Percentiles rank a stretch among this genome's conserved stretches.
Evolutionary conservation across 2,888 invertebrate species (phyloP).

Genomic region (Philopedon plagiatum): DNA sequence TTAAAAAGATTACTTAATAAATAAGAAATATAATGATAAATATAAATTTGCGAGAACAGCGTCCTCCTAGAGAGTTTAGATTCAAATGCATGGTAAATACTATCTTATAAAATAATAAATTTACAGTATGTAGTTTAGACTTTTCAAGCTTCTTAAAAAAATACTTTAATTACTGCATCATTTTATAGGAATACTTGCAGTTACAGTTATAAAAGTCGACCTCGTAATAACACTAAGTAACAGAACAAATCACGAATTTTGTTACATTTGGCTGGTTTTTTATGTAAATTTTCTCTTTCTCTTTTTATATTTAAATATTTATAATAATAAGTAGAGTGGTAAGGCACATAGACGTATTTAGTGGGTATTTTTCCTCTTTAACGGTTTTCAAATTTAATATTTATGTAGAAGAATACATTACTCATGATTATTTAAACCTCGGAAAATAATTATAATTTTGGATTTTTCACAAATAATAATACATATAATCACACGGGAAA

Average conservation of each 20-base stretch:
- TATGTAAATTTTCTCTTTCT: slow-evolving; percentile 43
- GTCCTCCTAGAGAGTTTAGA: no score
- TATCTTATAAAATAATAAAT: no score
- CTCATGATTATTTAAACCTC: no score
- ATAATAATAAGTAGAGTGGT: slow-evolving; percentile 50
- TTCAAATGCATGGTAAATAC: no score
- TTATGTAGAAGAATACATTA: no score
- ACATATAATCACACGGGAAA: no score
- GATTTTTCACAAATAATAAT: no score
- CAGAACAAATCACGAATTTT: slow-evolving; percentile 19
- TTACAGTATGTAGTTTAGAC: background rate
- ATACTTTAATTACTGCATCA: background rate
- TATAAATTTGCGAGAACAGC: no score
- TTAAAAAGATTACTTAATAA: no score
- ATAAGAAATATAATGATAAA: no score
- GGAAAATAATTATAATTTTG: no score
- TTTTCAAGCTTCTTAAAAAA: background rate
- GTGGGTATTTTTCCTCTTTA: slow-evolving; percentile 8
- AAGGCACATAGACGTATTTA: slow-evolving; percentile 27
- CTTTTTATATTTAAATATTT: slow-evolving; percentile 51
- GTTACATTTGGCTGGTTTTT: slow-evolving; percentile 9
- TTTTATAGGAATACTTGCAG: background rate
- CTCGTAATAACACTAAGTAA: slow-evolving; percentile 21
- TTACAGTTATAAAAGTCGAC: slow-evolving; percentile 5
- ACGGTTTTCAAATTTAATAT: slow-evolving; percentile 4